Evolutionary conservation across 2,888 invertebrate species (phyloP).

Genomic region (Cephonodes hylas): DNA sequence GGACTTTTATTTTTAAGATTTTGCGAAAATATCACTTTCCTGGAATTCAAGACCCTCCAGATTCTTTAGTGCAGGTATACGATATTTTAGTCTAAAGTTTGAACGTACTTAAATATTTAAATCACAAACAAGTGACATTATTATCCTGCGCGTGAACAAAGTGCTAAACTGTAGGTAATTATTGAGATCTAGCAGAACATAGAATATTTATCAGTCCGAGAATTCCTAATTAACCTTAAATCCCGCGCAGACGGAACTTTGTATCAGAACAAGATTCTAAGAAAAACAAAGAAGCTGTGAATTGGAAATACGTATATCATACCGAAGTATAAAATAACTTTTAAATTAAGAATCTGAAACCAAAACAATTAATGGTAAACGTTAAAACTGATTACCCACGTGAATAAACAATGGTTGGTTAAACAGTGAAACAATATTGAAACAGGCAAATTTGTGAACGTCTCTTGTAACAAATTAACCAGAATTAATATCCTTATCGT

Average conservation of each 20-base stretch:
- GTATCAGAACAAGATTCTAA: not conserved
- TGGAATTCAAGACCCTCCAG: too few relatives aligned
- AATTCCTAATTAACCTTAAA: not conserved
- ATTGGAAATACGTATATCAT: not conserved
- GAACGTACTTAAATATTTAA: too few relatives aligned
- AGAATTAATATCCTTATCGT: slow-evolving; percentile 17
- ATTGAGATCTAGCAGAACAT: not conserved
- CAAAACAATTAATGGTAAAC: not conserved
- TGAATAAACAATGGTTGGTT: slow-evolving; percentile 27
- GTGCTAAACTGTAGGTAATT: not conserved
- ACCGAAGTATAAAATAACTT: not conserved
- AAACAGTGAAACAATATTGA: slow-evolving; percentile 5
- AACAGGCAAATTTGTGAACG: not conserved
- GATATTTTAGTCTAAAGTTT: too few relatives aligned
- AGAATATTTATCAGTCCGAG: not conserved
- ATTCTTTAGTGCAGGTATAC: too few relatives aligned
- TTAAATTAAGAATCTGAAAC: too few relatives aligned
- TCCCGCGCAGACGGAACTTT: not conserved
- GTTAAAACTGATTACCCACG: not conserved
- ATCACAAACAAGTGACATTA: not conserved
- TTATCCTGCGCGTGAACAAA: not conserved
- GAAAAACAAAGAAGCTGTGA: not conserved
- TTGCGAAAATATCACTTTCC: too few relatives aligned
- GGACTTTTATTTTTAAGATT: too few relatives aligned
- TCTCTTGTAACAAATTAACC: slow-evolving; percentile 11